Evolutionary conservation across 2,797 vertebrate genomes (phyloP).

Genomic region (Limnodromus scolopaceus): DNA sequence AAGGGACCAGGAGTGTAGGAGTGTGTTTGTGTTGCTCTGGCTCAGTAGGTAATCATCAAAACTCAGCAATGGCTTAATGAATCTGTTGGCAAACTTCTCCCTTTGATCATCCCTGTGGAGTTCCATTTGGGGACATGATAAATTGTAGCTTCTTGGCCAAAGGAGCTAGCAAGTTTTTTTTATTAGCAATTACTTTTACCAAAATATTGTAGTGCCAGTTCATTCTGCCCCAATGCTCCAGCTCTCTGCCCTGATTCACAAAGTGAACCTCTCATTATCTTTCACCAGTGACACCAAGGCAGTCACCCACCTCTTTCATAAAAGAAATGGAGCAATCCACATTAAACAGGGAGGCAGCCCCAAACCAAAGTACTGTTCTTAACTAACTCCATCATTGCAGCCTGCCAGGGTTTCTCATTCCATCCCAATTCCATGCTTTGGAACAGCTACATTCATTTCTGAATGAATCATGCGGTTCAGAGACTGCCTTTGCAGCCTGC

Average conservation of each 20-base stretch:
- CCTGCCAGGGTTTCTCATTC: conserved; percentile 4
- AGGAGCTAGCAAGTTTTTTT: not conserved
- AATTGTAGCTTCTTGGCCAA: not conserved
- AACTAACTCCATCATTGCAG: not conserved
- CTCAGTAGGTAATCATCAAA: not conserved
- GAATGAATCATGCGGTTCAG: not conserved
- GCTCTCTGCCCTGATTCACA: not conserved
- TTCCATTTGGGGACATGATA: not conserved
- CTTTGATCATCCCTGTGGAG: not conserved
- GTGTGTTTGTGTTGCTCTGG: not conserved
- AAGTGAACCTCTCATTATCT: not conserved
- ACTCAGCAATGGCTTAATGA: not conserved
- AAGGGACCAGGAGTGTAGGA: not conserved
- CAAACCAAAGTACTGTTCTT: not conserved
- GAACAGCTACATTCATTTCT: conserved; percentile 1
- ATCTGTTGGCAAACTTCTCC: not conserved
- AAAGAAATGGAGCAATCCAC: not conserved
- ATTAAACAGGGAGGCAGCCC: not conserved
- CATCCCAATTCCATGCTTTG: not conserved
- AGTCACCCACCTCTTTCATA: not conserved
- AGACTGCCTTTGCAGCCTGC: not conserved
- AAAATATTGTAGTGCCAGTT: not conserved
- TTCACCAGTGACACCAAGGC: not conserved
- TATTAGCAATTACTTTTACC: not conserved
- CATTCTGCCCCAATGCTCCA: not conserved